Conservation (phyloP, 2,888 invertebrate genomes). For the Bibio marci region DNA sequence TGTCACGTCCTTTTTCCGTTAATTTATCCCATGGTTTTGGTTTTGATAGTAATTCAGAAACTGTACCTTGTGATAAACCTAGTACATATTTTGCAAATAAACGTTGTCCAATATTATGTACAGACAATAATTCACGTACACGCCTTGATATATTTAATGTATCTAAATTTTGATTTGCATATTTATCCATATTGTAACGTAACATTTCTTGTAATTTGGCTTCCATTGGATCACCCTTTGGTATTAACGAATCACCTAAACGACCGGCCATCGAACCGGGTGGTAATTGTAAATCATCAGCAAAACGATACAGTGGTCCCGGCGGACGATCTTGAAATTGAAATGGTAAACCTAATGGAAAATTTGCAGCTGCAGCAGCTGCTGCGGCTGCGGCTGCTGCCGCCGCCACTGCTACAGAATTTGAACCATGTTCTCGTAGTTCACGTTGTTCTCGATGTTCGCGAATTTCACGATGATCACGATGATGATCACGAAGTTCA, state of each 20-base stretch:
- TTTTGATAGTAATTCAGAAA: constrained; percentile 93
- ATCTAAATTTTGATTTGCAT: constrained; percentile 83
- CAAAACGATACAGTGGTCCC: constrained; percentile 51
- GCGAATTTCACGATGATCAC: constrained; percentile 20
- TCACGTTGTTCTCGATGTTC: too few relatives aligned
- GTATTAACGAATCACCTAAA: constrained; percentile 76
- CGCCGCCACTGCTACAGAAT: constrained; percentile 12
- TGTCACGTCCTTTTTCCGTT: constrained; percentile 97
- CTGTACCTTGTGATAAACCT: constrained; percentile 93
- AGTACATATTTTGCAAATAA: constrained; percentile 97
- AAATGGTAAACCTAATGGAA: constrained; percentile 39
- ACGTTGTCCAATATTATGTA: constrained; percentile 96
- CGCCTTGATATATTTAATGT: constrained; percentile 87
- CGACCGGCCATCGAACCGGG: constrained; percentile 72
- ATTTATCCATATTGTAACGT: constrained; percentile 89
- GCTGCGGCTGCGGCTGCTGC: constrained; percentile 19
- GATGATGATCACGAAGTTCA: too few relatives aligned
- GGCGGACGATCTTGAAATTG: constrained; percentile 66
- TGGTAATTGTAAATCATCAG: constrained; percentile 61
- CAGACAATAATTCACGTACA: constrained; percentile 83
- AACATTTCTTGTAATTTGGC: constrained; percentile 85
- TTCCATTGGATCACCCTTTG: constrained; percentile 88
- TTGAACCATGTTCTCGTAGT: constrained; percentile 16
- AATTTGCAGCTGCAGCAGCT: constrained; percentile 22
- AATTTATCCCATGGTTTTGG: constrained; percentile 99